Percentiles rank a stretch among this genome's conserved stretches.
phyloP scores from a whole-genome alignment of 2,797 vertebrate species.

The Distichodus sexfasciatus region DNA sequence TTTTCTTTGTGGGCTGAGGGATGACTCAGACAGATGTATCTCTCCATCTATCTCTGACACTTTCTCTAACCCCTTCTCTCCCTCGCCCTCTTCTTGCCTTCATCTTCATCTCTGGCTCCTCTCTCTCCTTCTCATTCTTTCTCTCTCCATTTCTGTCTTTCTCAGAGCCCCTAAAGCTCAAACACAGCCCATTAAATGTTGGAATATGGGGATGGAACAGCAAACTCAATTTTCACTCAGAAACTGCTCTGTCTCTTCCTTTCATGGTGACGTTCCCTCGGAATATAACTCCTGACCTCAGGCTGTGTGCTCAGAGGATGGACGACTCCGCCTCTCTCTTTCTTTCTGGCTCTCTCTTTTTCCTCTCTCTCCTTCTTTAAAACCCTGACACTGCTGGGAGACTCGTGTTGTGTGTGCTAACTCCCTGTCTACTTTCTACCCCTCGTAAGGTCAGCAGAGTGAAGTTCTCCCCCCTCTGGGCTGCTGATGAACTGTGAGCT shows the following conservation, averaged over 20 bases:
- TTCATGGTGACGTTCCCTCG: not conserved
- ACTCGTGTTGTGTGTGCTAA: not conserved
- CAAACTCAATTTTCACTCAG: conserved; percentile 23
- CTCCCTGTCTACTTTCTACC: not conserved
- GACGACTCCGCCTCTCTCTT: not conserved
- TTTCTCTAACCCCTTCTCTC: not conserved
- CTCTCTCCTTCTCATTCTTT: not conserved
- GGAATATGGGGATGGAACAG: conserved; percentile 27
- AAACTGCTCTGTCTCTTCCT: conserved; percentile 7
- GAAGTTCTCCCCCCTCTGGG: not conserved
- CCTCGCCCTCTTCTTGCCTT: not conserved
- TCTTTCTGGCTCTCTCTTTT: not conserved
- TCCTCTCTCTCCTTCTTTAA: not conserved
- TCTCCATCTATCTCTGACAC: not conserved
- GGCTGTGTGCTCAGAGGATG: not conserved
- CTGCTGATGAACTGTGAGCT: conserved; percentile 12
- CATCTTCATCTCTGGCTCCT: not conserved
- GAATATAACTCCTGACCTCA: conserved; percentile 2
- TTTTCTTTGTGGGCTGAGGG: too few species aligned
- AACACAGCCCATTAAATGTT: conserved; percentile 36
- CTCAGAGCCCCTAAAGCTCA: conserved; percentile 22
- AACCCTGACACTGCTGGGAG: not conserved
- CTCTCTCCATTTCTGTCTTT: not conserved
- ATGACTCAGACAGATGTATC: too few species aligned
- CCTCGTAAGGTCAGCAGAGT: not conserved